phyloP scores from a whole-genome alignment of 2,113 vertebrate genomes.

The Pteruthius melanotis region DNA sequence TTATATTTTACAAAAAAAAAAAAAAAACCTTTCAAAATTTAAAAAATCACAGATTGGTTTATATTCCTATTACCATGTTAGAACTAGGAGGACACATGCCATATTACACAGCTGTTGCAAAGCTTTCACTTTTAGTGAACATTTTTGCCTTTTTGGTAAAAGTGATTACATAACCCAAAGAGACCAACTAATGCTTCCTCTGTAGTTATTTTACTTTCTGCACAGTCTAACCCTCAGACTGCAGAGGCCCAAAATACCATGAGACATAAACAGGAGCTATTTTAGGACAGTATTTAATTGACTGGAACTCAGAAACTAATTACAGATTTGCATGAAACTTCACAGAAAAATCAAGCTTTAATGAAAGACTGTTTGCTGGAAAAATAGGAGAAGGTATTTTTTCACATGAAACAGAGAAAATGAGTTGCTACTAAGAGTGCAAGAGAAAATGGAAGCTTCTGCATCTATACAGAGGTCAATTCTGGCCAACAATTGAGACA shows the following conservation, averaged over 20 bases:
- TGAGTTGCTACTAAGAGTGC: neutral
- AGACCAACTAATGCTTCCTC: neutral
- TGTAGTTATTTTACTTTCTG: neutral
- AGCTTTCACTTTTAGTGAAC: neutral
- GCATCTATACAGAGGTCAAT: neutral
- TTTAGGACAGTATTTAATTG: constrained; percentile 12
- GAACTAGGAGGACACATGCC: neutral
- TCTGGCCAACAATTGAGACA: neutral
- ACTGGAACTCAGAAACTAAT: constrained; percentile 26
- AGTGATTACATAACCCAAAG: neutral
- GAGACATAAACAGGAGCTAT: neutral
- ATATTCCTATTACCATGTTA: neutral
- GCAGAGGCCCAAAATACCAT: neutral
- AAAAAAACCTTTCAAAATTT: neutral
- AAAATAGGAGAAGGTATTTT: neutral
- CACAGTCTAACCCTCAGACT: neutral
- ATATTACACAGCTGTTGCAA: neutral
- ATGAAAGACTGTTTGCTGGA: neutral
- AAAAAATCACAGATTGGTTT: neutral
- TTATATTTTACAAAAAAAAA: neutral
- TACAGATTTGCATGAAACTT: neutral
- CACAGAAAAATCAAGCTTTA: neutral
- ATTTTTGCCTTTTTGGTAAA: neutral
- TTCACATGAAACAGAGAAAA: neutral
- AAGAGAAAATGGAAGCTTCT: neutral